Percentiles rank a stretch among this genome's conserved stretches.
Evolutionary conservation across 2,797 vertebrate genomes (phyloP).

Genomic region (Fratercula arctica): DNA sequence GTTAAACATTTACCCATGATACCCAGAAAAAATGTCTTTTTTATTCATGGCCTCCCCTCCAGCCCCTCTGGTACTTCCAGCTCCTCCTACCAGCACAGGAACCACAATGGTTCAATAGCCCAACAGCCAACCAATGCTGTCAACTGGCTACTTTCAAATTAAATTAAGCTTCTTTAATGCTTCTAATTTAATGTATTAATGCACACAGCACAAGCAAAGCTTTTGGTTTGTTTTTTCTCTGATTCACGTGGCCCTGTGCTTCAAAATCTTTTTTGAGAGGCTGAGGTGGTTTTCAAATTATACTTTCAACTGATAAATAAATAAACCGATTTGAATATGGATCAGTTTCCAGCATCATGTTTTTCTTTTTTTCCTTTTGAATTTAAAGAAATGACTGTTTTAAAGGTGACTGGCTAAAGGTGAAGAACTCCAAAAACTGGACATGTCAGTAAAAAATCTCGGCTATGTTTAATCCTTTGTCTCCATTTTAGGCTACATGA

Average conservation of each 20-base stretch:
- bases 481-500: neutral
- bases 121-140: neutral
- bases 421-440: conserved; percentile 27
- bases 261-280: neutral
- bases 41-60: neutral
- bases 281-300: neutral
- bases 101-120: neutral
- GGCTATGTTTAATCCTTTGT: conserved; percentile 15
- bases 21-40: neutral
- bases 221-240: neutral
- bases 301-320: neutral
- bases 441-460: conserved; percentile 14
- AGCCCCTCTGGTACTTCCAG: neutral
- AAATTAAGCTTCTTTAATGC: neutral
- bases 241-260: neutral
- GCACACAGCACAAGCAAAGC: neutral
- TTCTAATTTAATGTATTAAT: conserved; percentile 9
- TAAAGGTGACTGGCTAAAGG: neutral
- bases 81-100: neutral
- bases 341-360: neutral
- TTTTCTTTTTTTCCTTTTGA: neutral
- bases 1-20: conserved; percentile 29
- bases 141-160: conserved; percentile 5
- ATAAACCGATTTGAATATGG: neutral
- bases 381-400: neutral